phyloP scores from a whole-genome alignment of 2,113 vertebrate species.

The Dasypus novemcinctus region DNA sequence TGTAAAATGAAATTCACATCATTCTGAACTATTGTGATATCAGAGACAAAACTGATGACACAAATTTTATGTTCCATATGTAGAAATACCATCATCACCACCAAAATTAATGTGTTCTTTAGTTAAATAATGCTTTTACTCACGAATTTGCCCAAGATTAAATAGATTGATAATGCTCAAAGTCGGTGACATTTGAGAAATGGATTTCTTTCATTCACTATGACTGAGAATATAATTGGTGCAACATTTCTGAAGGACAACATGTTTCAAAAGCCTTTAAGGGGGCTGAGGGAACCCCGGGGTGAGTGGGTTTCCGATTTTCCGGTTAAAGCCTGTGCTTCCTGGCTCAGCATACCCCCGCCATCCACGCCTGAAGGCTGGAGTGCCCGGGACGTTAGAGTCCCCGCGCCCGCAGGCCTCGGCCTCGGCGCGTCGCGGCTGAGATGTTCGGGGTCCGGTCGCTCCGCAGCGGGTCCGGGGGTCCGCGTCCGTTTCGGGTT shows the following conservation, averaged over 20 bases:
- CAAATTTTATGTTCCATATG: background rate
- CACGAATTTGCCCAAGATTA: background rate
- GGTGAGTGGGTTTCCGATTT: background rate
- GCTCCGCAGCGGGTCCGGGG: background rate
- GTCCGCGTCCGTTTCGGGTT: no score
- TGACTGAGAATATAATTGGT: background rate
- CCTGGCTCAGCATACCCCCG: fast-evolving
- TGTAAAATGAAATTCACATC: background rate
- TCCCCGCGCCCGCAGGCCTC: no score
- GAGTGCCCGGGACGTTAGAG: background rate
- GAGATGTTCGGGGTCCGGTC: background rate
- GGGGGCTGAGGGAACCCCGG: fast-evolving
- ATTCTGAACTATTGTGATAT: background rate
- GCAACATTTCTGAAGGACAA: background rate
- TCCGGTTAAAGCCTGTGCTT: fast-evolving
- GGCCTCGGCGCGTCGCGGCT: background rate
- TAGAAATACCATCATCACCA: background rate
- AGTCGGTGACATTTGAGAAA: background rate
- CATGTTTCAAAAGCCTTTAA: background rate
- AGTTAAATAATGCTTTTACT: background rate
- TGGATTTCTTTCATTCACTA: background rate
- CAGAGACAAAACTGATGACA: background rate
- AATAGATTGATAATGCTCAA: background rate
- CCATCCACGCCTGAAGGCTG: fast-evolving
- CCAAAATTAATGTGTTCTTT: background rate